A percentile compares a stretch with the other conserved stretches of the same genome.
These are phyloP conservation scores for Cichladusa arquata DNA, from an alignment of 2,113 vertebrate species.

Conservation along the genomic window DNA sequence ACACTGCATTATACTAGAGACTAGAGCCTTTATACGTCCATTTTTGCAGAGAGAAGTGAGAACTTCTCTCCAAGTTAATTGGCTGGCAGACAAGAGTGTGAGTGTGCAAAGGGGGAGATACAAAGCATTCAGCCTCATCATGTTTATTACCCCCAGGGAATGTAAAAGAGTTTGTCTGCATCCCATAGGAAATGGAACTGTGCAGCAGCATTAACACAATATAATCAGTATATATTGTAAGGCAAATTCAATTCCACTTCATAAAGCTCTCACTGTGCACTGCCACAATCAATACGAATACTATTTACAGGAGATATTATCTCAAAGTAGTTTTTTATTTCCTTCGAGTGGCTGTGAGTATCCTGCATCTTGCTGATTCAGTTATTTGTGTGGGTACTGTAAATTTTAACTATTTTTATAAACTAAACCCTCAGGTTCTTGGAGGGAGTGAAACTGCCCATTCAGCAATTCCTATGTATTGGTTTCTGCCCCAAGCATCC, in stretches of 20 bases:
- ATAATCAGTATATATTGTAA: not conserved
- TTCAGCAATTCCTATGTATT: not conserved
- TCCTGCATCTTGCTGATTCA: not conserved
- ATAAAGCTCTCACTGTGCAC: not conserved
- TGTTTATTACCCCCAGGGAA: not conserved
- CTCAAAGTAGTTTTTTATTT: not conserved
- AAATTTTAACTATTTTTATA: not conserved
- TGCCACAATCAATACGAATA: not conserved
- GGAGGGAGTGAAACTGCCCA: not conserved
- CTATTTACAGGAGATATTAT: not conserved
- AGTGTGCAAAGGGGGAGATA: not conserved
- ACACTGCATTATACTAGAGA: not conserved
- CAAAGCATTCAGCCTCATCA: not conserved
- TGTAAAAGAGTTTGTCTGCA: not conserved
- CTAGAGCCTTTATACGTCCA: not conserved
- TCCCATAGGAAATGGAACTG: not conserved
- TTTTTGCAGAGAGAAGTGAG: not conserved
- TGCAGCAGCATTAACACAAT: not conserved
- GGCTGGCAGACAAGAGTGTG: not conserved
- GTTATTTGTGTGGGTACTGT: not conserved
- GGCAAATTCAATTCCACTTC: slow-evolving; percentile 11
- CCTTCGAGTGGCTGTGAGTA: not conserved
- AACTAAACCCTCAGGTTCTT: not conserved
- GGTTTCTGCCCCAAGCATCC: not conserved
- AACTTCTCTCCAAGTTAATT: not conserved